These are phyloP conservation scores for Hydrolagus colliei DNA, from an alignment of 2,797 vertebrate genomes.

Conservation along the genomic window DNA sequence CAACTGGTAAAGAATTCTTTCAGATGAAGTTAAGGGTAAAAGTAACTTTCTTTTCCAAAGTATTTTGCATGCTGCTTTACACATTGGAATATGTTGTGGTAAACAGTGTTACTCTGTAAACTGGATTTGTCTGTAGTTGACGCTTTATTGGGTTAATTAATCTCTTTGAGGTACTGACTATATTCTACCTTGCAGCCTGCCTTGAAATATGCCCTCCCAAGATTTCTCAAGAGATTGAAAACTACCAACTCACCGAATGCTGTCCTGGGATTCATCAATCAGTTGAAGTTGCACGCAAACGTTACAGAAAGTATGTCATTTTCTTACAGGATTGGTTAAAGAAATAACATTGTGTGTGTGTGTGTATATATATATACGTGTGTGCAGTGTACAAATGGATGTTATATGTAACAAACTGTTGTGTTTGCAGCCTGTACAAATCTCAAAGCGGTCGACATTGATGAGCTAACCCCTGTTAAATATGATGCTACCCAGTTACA, in stretches of 20 bases:
- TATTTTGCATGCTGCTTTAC: neutral
- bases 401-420: no score
- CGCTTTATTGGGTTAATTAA: neutral
- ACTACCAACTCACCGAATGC: neutral
- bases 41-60: neutral
- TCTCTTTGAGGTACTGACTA: neutral
- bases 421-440: neutral
- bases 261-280: neutral
- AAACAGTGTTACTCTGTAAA: neutral
- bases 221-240: slow-evolving; percentile 27
- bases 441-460: neutral
- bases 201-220: slow-evolving; percentile 10
- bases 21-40: neutral
- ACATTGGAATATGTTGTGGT: no score
- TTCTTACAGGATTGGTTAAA: neutral
- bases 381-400: no score
- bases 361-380: no score
- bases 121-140: neutral
- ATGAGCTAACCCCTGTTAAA: neutral
- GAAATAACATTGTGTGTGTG: neutral
- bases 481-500: neutral
- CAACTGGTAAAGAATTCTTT: neutral
- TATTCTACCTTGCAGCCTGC: neutral
- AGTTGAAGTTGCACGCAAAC: neutral
- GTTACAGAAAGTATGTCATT: neutral